Conservation (phyloP, 2,888 invertebrate genomes). For the Melanotus villosus region DNA sequence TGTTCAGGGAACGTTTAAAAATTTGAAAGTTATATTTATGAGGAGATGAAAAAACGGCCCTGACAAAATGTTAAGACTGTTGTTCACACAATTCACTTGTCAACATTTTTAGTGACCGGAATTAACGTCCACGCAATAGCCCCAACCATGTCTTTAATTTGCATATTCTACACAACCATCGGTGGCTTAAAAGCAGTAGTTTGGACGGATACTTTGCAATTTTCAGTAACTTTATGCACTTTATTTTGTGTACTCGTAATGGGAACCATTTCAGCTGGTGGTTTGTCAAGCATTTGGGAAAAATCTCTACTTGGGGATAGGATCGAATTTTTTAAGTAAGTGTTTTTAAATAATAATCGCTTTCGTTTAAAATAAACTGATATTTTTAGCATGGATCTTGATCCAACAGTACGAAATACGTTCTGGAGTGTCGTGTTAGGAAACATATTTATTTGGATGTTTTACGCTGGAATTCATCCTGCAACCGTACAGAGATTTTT, state of each 20-base stretch:
- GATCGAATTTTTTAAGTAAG: conserved; percentile 73
- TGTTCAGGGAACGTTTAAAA: too few relatives aligned
- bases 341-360: conserved; percentile 51
- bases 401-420: conserved; percentile 72
- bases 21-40: too few relatives aligned
- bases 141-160: conserved; percentile 76
- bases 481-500: conserved; percentile 74
- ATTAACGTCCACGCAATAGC: conserved; percentile 75
- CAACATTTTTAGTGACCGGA: conserved; percentile 74
- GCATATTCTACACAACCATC: conserved; percentile 81
- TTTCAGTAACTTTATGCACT: conserved; percentile 70
- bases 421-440: conserved; percentile 74
- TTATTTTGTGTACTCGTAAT: conserved; percentile 71
- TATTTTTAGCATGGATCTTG: conserved; percentile 72
- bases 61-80: too few relatives aligned
- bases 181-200: conserved; percentile 77
- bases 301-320: conserved; percentile 71
- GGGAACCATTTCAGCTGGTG: conserved; percentile 70
- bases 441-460: conserved; percentile 71
- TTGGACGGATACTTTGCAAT: conserved; percentile 73
- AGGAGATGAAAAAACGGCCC: too few relatives aligned
- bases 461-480: conserved; percentile 72
- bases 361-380: not conserved
- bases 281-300: conserved; percentile 71
- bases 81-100: too few relatives aligned